Percentiles rank a stretch among this genome's conserved stretches.
These are phyloP conservation scores for Sitophilus oryzae DNA, from an alignment of 1,140 invertebrate genomes.

Conservation along the genomic window DNA sequence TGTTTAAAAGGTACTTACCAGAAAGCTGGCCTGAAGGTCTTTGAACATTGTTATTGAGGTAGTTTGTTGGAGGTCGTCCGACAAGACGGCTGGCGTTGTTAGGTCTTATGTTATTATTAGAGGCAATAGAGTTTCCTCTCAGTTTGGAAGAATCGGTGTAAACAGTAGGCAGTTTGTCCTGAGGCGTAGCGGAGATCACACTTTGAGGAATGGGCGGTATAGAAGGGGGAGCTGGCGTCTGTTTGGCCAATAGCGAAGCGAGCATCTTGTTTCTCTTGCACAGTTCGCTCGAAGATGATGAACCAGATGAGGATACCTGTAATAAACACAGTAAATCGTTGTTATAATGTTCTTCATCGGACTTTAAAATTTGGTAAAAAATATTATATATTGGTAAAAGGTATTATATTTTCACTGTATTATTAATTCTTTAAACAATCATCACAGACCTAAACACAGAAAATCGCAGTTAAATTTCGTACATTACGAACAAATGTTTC, in stretches of 20 bases:
- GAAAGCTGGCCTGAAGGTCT: neutral
- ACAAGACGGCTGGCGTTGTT: constrained; percentile 18
- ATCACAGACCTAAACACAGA: too few species aligned
- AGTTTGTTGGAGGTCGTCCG: constrained; percentile 29
- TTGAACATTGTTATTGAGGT: constrained; percentile 15
- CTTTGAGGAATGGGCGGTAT: constrained; percentile 60
- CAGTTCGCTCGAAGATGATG: constrained; percentile 55
- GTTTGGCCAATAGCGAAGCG: constrained; percentile 72
- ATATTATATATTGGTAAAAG: too few species aligned
- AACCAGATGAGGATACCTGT: constrained; percentile 35
- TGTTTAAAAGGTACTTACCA: constrained; percentile 13
- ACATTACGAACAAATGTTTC: too few species aligned
- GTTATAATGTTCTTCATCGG: too few species aligned
- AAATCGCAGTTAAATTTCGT: too few species aligned
- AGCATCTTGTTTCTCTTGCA: constrained; percentile 84
- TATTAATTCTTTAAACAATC: too few species aligned
- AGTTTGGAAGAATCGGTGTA: constrained; percentile 32
- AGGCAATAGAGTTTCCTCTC: constrained; percentile 40
- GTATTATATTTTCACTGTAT: too few species aligned
- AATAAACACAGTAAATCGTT: too few species aligned
- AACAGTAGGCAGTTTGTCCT: constrained; percentile 54
- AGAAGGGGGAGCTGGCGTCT: constrained; percentile 64
- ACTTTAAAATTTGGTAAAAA: too few species aligned
- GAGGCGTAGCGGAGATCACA: constrained; percentile 60
- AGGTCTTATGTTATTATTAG: constrained; percentile 39